A percentile compares a stretch with the other conserved stretches of the same genome.
These are phyloP conservation scores for Drosophila prosaltans DNA, from an alignment of 1,140 invertebrate genomes.

Conservation along the genomic window DNA sequence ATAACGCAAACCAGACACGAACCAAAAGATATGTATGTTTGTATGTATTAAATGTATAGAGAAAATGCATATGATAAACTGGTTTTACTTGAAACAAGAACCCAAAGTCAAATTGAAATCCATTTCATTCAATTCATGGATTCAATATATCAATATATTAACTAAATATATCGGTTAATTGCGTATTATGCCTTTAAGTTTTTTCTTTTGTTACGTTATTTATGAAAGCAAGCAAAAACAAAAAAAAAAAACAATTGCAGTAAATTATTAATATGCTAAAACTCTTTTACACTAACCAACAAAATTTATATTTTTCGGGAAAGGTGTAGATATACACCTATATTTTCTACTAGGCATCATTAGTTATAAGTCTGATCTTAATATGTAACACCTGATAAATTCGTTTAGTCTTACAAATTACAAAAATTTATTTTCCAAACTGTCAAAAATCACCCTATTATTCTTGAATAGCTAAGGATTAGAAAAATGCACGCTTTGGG, in stretches of 20 bases:
- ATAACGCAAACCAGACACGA: slow-evolving; percentile 28
- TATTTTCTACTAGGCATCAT: no score
- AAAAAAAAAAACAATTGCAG: neutral
- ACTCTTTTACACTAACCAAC: slow-evolving; percentile 32
- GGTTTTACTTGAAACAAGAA: slow-evolving; percentile 46
- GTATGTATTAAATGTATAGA: neutral
- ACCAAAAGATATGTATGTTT: neutral
- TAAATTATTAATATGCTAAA: slow-evolving; percentile 22
- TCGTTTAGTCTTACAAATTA: no score
- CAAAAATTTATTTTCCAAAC: no score
- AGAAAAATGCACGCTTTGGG: no score
- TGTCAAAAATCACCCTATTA: no score
- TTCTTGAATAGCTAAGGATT: no score
- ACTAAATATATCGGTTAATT: slow-evolving; percentile 1
- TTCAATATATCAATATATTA: slow-evolving; percentile 18
- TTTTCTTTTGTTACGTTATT: slow-evolving; percentile 46
- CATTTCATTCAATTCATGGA: neutral
- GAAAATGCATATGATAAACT: slow-evolving; percentile 34
- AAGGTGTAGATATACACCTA: no score
- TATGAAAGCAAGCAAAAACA: neutral
- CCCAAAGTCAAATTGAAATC: neutral
- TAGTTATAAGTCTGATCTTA: no score
- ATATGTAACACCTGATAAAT: no score
- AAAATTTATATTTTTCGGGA: neutral
- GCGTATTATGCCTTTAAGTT: neutral